Evolutionary conservation across 2,113 vertebrate species (phyloP).

Genomic region (Stigmatopora nigra): DNA sequence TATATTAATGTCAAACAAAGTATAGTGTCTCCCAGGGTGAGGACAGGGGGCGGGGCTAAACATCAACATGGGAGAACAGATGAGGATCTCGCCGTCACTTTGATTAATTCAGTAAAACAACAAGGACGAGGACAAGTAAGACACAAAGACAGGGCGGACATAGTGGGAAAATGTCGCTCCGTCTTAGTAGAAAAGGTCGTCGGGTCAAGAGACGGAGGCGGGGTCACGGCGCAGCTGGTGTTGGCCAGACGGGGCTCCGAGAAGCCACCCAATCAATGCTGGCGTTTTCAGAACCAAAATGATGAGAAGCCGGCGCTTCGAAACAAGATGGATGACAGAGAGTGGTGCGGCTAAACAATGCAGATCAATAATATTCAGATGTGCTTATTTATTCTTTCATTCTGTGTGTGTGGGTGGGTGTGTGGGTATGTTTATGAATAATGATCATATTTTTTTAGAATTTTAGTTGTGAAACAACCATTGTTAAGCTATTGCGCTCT

Average conservation of each 20-base stretch:
- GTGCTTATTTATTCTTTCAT: constrained; percentile 23
- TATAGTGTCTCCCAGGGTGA: constrained; percentile 34
- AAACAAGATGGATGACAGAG: constrained; percentile 65
- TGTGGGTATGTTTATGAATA: too few species aligned
- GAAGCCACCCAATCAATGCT: constrained; percentile 64
- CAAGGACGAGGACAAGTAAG: constrained; percentile 9
- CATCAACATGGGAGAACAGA: constrained; percentile 32
- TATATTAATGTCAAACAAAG: constrained; percentile 46
- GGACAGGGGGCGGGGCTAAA: constrained; percentile 15
- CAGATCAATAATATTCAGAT: constrained; percentile 69
- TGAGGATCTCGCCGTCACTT: constrained; percentile 32
- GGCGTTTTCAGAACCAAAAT: constrained; percentile 63
- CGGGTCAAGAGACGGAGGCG: constrained; percentile 46
- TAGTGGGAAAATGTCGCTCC: neutral
- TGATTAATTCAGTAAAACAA: constrained; percentile 45
- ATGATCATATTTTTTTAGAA: too few species aligned
- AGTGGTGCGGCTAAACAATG: constrained; percentile 51
- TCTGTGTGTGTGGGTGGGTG: constrained; percentile 26
- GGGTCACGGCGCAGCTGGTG: constrained; percentile 44
- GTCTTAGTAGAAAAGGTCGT: constrained; percentile 21
- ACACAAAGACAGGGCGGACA: neutral
- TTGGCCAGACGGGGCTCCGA: constrained; percentile 28
- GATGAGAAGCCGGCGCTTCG: constrained; percentile 60
- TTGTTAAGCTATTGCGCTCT: neutral
- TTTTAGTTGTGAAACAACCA: constrained; percentile 6